Base-by-base conservation (phyloP, 2,797 vertebrate genomes). In the Allobates femoralis region DNA sequence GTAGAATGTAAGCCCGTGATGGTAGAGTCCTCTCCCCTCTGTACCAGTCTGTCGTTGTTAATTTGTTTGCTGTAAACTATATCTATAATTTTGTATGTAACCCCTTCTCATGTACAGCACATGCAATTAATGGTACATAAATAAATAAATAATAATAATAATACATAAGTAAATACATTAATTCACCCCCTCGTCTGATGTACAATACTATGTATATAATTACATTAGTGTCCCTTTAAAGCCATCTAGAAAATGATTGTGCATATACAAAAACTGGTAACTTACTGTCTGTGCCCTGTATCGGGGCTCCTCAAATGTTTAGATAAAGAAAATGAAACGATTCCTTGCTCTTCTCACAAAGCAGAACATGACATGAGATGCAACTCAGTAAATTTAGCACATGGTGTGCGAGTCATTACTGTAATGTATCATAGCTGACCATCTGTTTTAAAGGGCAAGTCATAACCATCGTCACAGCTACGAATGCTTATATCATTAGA, bases 371-470 rank as follows among this genome's bases (percentile, higher is more conserved):
- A 62, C 34, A 32, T 46, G 41, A 5, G 15, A 50, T 50, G 18
- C 12, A 21, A 71, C 37, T 15, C 15, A 41, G 34, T 50, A 74
- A 74, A 74, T 74, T 46, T 74, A 74, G 71, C 71, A 14, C 41
- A 50, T n/a, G 71, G 46, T 74, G 23, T 74, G 71, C 41, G 26
- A 74, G 41, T 46, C 71, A 74, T 28, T 41, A 7, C 71, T 74
- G n/a, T 50, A 26, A 26, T 46, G 32, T 69, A 62, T 62, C 21
- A 23, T 62, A 62, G n/a, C 60, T 21, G 30, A 71, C 34, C 30
- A 50, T 74, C 37, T 74, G 71, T 74, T 74, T 74, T 74, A 74
- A 74, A 74, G 71, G 71, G 71, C 71, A 50, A 50, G 41, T 16
- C 4, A 11, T 74, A 16, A 16, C 71, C 71, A 18, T 5, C 11